phyloP scores from a whole-genome alignment of 30 jellyfish, hydroid and myxozoan genomes.

The Hydractinia echinata region DNA sequence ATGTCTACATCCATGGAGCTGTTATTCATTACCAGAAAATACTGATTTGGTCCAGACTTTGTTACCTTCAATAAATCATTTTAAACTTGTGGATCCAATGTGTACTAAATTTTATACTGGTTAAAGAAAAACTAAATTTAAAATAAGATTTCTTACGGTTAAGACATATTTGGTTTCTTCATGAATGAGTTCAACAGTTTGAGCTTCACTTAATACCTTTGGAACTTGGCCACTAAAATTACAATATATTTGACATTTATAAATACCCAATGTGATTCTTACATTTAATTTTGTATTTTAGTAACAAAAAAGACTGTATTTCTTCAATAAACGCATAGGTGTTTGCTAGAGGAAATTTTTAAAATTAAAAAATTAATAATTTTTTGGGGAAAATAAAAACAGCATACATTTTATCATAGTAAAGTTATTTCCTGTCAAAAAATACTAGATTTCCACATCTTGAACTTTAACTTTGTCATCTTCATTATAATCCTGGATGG shows the following conservation, averaged over 20 bases:
- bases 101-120: not conserved
- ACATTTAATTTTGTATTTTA: too few relatives aligned
- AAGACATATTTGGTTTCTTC: conserved; percentile 61
- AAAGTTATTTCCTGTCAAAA: too few relatives aligned
- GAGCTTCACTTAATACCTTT: conserved; percentile 52
- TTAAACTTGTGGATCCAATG: not conserved
- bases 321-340: too few relatives aligned
- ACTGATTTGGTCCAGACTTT: conserved; percentile 76
- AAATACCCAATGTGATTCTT: too few relatives aligned
- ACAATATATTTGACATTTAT: not conserved
- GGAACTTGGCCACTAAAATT: conserved; percentile 84
- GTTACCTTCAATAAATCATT: conserved; percentile 48
- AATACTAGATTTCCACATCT: too few relatives aligned
- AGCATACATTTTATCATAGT: too few relatives aligned
- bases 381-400: too few relatives aligned
- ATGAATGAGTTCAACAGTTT: conserved; percentile 74
- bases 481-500: too few relatives aligned
- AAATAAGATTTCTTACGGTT: conserved; percentile 37
- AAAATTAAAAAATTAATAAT: too few relatives aligned
- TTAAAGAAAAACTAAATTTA: not conserved
- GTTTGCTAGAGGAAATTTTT: too few relatives aligned
- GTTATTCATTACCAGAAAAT: conserved; percentile 66
- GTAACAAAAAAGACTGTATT: too few relatives aligned
- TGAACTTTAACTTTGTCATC: too few relatives aligned
- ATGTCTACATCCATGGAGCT: conserved; percentile 75